Percentiles rank a stretch among this genome's conserved stretches.
phyloP scores from a whole-genome alignment of 2,888 invertebrate genomes.

The Macroteleia sp. region DNA sequence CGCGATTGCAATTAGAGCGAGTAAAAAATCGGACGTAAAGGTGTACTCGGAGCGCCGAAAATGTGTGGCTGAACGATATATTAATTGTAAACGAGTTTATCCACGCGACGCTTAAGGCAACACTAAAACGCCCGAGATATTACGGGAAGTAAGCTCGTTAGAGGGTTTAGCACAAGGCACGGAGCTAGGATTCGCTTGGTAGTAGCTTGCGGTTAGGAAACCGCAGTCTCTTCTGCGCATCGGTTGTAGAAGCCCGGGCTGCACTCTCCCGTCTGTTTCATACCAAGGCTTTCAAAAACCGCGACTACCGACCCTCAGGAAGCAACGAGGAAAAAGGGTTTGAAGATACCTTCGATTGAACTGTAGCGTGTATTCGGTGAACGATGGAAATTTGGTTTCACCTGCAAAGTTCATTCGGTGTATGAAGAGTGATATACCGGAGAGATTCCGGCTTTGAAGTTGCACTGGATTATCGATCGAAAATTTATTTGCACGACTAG shows the following conservation, averaged over 20 bases:
- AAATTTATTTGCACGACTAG: conserved; percentile 41
- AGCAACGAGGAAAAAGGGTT: conserved; percentile 52
- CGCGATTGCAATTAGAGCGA: conserved; percentile 14
- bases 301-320: conserved; percentile 71
- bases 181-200: conserved; percentile 71
- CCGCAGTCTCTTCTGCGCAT: conserved; percentile 80
- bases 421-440: conserved; percentile 59
- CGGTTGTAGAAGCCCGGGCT: conserved; percentile 74
- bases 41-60: conserved; percentile 48
- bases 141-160: conserved; percentile 82
- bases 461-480: conserved; percentile 54
- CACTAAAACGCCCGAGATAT: conserved; percentile 80
- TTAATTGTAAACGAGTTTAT: conserved; percentile 81
- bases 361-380: conserved; percentile 58
- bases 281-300: conserved; percentile 79
- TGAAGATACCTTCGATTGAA: conserved; percentile 61
- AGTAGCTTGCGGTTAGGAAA: conserved; percentile 81
- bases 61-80: conserved; percentile 70
- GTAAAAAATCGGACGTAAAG: neutral
- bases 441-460: conserved; percentile 63
- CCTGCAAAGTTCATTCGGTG: conserved; percentile 59
- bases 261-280: conserved; percentile 72
- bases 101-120: conserved; percentile 74
- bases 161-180: conserved; percentile 76
- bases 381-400: conserved; percentile 63